A percentile compares a stretch with the other conserved stretches of the same genome.
Conservation (phyloP, 2,797 vertebrate species). For the Acanthopagrus latus region DNA sequence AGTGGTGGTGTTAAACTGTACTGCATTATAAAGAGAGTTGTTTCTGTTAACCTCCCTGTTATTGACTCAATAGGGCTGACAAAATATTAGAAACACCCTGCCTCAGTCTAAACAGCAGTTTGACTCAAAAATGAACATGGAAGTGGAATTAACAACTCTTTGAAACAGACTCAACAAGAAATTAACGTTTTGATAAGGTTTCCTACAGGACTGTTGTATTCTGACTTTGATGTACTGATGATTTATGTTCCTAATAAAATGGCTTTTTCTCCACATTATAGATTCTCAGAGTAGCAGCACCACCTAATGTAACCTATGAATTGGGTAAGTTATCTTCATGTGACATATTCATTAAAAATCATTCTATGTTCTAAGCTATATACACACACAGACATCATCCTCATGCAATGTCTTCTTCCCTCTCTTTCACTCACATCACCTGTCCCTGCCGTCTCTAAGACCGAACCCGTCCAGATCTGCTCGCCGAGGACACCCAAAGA, state of each 20-base stretch:
- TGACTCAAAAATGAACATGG: not conserved
- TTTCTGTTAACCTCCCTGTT: not conserved
- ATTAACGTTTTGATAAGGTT: not conserved
- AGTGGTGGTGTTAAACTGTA: not conserved
- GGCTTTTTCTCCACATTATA: constrained; percentile 62
- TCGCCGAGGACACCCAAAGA: constrained; percentile 87
- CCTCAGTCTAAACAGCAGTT: not conserved
- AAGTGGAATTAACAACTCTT: not conserved
- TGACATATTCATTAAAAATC: not conserved
- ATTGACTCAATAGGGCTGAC: not conserved
- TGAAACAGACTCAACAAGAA: not conserved
- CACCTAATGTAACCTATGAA: constrained; percentile 76
- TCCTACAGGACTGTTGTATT: not conserved
- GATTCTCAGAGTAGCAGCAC: constrained; percentile 87
- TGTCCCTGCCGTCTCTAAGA: constrained; percentile 74
- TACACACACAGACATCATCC: not conserved
- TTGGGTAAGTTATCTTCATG: constrained; percentile 84
- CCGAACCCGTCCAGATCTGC: constrained; percentile 87
- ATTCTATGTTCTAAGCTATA: not conserved
- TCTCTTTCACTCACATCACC: constrained; percentile 1
- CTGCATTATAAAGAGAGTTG: not conserved
- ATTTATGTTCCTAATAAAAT: not conserved
- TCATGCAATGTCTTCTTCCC: not conserved
- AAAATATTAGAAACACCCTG: not conserved
- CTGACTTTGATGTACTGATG: not conserved